phyloP scores from a whole-genome alignment of 2,888 invertebrate species.

The Odontocolon sp. region DNA sequence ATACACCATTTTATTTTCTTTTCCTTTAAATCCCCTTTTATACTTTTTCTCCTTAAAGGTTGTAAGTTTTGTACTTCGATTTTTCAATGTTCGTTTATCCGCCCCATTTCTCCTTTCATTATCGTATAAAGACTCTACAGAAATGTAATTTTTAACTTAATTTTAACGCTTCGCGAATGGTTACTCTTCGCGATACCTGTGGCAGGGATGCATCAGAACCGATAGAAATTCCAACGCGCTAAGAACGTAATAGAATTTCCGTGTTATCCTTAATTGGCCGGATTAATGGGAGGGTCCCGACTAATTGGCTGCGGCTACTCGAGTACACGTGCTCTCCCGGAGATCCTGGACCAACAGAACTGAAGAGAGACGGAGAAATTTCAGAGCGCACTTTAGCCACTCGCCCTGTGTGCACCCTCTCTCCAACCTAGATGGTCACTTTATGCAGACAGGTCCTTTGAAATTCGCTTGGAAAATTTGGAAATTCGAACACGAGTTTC shows the following conservation, averaged over 20 bases:
- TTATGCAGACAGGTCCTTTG: conserved; percentile 11
- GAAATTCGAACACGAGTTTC: conserved; percentile 26
- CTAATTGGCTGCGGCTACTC: conserved; percentile 77
- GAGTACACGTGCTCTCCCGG: conserved; percentile 61
- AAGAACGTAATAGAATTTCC: conserved; percentile 63
- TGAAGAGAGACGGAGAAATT: conserved; percentile 37
- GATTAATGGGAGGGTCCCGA: conserved; percentile 75
- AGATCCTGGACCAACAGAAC: conserved; percentile 9
- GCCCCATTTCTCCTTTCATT: no score
- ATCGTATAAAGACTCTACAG: no score
- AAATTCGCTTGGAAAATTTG: conserved; percentile 37
- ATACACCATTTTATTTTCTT: no score
- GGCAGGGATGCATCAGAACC: background rate
- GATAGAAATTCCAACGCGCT: conserved; percentile 54
- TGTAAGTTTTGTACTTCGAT: no score
- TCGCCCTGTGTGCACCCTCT: background rate
- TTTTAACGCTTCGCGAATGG: background rate
- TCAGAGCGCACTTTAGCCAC: conserved; percentile 37
- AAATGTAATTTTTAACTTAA: no score
- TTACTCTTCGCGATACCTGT: background rate
- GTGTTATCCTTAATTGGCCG: conserved; percentile 66
- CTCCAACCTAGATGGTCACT: conserved; percentile 15
- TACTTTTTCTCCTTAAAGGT: no score
- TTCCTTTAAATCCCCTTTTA: no score
- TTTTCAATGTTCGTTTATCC: no score